A percentile compares a stretch with the other conserved stretches of the same genome.
These are phyloP conservation scores for Lamellibrachia satsuma DNA, from an alignment of 2,888 invertebrate species.

Conservation along the genomic window DNA sequence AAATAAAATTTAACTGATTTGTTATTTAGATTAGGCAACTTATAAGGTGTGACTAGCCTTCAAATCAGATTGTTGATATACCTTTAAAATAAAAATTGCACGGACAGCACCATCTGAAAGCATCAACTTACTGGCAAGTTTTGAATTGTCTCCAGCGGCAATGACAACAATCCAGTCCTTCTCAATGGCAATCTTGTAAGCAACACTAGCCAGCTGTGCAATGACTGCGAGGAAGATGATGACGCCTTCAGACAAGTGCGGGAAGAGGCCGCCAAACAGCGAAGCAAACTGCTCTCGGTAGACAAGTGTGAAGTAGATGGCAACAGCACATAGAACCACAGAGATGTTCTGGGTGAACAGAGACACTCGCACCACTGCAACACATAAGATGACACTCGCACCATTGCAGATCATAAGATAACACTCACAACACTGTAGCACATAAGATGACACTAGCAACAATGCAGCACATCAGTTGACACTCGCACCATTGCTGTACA, in stretches of 20 bases:
- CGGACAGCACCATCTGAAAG: slow-evolving; percentile 54
- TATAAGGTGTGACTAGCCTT: too few species aligned
- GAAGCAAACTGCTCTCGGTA: slow-evolving; percentile 38
- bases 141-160: slow-evolving; percentile 48
- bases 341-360: slow-evolving; percentile 66
- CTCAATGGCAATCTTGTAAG: slow-evolving; percentile 64
- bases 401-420: slow-evolving; percentile 55
- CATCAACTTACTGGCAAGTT: slow-evolving; percentile 61
- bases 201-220: slow-evolving; percentile 56
- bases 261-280: slow-evolving; percentile 25
- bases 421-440: background rate
- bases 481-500: too few species aligned
- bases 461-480: too few species aligned
- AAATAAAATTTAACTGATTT: too few species aligned
- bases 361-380: slow-evolving; percentile 67
- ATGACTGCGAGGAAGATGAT: slow-evolving; percentile 35
- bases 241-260: slow-evolving; percentile 27
- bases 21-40: too few species aligned
- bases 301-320: slow-evolving; percentile 58
- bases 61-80: too few species aligned
- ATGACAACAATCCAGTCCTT: slow-evolving; percentile 68
- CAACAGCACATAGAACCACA: slow-evolving; percentile 64
- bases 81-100: slow-evolving; percentile 27
- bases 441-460: too few species aligned
- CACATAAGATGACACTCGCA: slow-evolving; percentile 59